Evolutionary conservation across 2,888 invertebrate genomes (phyloP), one percentile per base, ranked within the genome.

Genomic region (Epinotia brunnichana): DNA sequence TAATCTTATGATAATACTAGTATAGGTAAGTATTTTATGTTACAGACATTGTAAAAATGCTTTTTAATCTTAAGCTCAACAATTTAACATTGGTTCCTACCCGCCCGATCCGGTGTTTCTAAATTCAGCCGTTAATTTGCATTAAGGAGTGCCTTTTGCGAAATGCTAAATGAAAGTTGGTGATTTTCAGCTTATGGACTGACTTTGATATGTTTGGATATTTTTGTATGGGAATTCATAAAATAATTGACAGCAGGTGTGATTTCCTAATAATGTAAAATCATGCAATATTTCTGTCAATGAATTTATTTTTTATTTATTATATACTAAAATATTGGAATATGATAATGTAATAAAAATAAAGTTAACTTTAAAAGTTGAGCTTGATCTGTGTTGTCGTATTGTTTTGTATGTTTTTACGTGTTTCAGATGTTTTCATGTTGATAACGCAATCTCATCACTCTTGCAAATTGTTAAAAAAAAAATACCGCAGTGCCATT

Each of bases 81-180:
- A 71, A 77, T 68, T 81, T 79, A 77, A 69, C 70, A 69, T 80
- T 77, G 76, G 80, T 81, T 80, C 77, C 74, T 59, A 57, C 63
- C 73, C 63, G 57, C 69, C 63, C 60, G 69, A 63, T 44, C 72
- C 67, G 39, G 24, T 29, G 53, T 44, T 68, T 68, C 54, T 24
- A 64, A 60, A 59, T 69, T 71, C 62, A 67, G 73, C 76, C 67
- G 74, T 82, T 86, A n/a, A 76, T 84, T 89, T 85, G 85, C 86
- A 83, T 86, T 76, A 80, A 83, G 87, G 87, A 90, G 91, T 91
- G 91, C 90, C 91, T 91, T 90, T 87, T 83, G 86, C 84, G 82
- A 84, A 83, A 82, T 80, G 82, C 83, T 83, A 79, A 41, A 77
- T 77, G 75, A 78, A 81, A 81, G 78, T 81, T 83, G 80, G 86